These are phyloP conservation scores for Zootermopsis nevadensis DNA, from an alignment of 2,888 invertebrate genomes.

Conservation along the genomic window DNA sequence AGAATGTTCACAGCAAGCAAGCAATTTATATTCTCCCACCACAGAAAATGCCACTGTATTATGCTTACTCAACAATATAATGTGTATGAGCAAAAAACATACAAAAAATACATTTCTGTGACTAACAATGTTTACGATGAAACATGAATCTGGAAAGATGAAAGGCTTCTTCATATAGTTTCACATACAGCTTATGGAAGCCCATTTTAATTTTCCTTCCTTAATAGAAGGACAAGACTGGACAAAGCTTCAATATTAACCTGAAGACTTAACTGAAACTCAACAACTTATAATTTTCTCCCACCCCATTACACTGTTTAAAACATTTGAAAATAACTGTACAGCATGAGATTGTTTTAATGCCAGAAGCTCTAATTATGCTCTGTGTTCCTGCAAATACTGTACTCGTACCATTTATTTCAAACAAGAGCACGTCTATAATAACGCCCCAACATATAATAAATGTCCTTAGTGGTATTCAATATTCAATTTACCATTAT, in stretches of 20 bases:
- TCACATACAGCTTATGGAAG: constrained; percentile 47
- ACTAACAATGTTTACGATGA: not conserved
- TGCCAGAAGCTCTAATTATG: not conserved
- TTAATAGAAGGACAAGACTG: constrained; percentile 19
- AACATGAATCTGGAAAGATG: not conserved
- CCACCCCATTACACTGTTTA: not conserved
- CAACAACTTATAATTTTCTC: not conserved
- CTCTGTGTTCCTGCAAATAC: not conserved
- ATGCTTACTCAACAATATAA: not conserved
- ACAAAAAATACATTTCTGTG: constrained; percentile 6
- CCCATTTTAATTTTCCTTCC: constrained; percentile 28
- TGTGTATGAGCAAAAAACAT: not conserved
- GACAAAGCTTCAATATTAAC: constrained; percentile 12
- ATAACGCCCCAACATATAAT: not conserved
- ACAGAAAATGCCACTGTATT: not conserved
- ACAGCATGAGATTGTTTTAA: not conserved
- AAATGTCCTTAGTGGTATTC: too few relatives aligned
- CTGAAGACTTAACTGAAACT: not conserved
- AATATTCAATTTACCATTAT: too few relatives aligned
- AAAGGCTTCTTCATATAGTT: constrained; percentile 38
- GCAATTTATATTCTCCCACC: not conserved
- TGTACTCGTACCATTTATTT: not conserved
- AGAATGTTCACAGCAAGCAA: not conserved
- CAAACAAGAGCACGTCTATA: not conserved
- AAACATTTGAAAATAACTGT: not conserved